Conservation (phyloP, 92 coral and sea anemone genomes). For the Diadumene lineata region DNA sequence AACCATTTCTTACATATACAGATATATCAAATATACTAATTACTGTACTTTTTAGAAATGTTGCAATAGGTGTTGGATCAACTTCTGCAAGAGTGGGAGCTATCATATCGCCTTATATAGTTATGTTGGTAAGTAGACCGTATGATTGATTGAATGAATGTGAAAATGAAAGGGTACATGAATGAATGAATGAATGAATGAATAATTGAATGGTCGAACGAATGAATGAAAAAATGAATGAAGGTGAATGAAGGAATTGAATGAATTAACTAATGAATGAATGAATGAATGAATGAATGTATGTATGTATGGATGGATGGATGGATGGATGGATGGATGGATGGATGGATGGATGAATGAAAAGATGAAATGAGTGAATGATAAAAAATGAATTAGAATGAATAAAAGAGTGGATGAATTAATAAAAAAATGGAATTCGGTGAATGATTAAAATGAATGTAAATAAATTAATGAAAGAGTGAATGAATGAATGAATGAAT, state of each 20-base stretch:
- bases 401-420: not conserved
- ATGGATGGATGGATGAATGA: not conserved
- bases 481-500: not conserved
- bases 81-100: constrained; percentile 35
- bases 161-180: not conserved
- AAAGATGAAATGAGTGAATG: not conserved
- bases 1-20: too few species aligned
- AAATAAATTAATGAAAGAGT: not conserved
- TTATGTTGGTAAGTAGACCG: constrained; percentile 25
- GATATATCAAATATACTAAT: too few species aligned
- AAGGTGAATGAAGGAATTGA: not conserved
- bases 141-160: not conserved
- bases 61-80: constrained; percentile 23
- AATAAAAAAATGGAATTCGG: not conserved
- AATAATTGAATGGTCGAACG: not conserved
- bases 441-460: not conserved
- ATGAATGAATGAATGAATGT: not conserved
- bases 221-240: not conserved
- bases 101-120: constrained; percentile 33
- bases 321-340: not conserved
- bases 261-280: not conserved
- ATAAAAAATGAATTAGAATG: too few species aligned
- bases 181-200: not conserved
- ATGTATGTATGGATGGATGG: not conserved
- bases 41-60: constrained; percentile 13